Evolutionary conservation across 2,113 vertebrate species (phyloP).

Genomic region (Procapra przewalskii): DNA sequence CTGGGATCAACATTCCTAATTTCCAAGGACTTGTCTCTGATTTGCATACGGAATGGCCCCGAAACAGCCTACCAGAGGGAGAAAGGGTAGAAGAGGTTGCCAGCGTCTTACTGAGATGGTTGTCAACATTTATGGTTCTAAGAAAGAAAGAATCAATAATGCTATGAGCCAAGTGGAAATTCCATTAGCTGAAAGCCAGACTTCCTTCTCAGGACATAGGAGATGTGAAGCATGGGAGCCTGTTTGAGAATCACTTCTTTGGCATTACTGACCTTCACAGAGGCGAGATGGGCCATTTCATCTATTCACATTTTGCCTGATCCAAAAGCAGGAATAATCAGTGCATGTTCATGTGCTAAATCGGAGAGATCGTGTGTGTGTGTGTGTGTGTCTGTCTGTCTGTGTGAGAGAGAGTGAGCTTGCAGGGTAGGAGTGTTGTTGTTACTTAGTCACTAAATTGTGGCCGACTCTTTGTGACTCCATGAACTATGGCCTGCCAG

Average conservation of each 20-base stretch:
- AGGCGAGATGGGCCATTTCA: neutral
- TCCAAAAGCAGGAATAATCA: neutral
- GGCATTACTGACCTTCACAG: neutral
- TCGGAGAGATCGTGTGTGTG: neutral
- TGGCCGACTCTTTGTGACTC: neutral
- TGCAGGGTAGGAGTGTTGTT: neutral
- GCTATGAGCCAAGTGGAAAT: conserved; percentile 23
- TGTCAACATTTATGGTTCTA: conserved; percentile 40
- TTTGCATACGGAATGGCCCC: neutral
- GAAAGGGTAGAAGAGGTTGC: neutral
- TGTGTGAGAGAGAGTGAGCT: neutral
- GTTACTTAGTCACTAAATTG: neutral
- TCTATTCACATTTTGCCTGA: neutral
- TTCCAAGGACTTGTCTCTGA: conserved; percentile 35
- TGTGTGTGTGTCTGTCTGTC: neutral
- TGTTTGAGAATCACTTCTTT: neutral
- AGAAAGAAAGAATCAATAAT: conserved; percentile 39
- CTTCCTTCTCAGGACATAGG: neutral
- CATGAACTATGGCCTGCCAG: neutral
- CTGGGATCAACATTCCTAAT: conserved; percentile 31
- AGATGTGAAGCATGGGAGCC: neutral
- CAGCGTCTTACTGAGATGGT: neutral
- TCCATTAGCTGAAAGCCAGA: conserved; percentile 46
- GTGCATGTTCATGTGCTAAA: neutral
- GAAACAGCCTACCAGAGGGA: neutral